A percentile compares a stretch with the other conserved stretches of the same genome.
phyloP scores from a whole-genome alignment of 1,140 invertebrate genomes.

The Leptinotarsa defecta region DNA sequence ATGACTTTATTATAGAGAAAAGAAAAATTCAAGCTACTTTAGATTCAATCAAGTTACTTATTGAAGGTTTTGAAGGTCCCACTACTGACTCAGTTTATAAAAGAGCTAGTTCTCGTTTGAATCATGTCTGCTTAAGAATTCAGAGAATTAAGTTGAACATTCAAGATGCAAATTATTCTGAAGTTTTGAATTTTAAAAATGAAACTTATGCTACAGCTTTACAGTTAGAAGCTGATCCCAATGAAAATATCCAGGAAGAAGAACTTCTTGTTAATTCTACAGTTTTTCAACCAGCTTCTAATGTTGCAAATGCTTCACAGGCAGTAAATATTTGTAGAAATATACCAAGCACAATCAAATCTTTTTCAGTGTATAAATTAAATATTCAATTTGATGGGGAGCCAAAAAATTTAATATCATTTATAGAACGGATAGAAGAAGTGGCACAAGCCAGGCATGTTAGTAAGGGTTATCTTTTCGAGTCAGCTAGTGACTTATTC shows the following conservation, averaged over 20 bases:
- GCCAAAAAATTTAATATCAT: neutral
- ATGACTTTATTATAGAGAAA: neutral
- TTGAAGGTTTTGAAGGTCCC: neutral
- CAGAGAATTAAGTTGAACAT: neutral
- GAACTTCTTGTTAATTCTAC: too few relatives aligned
- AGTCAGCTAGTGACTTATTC: neutral
- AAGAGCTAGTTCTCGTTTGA: neutral
- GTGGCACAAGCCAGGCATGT: neutral
- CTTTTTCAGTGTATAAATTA: neutral
- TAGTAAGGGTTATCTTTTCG: neutral
- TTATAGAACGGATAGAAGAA: neutral
- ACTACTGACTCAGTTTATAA: conserved; percentile 6
- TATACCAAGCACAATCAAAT: neutral
- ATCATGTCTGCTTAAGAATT: neutral
- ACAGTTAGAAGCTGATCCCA: neutral
- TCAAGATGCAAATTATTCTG: neutral
- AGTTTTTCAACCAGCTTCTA: too few relatives aligned
- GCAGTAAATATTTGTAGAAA: too few relatives aligned
- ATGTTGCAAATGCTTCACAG: too few relatives aligned
- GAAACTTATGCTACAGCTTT: conserved; percentile 11
- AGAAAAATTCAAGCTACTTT: conserved; percentile 7
- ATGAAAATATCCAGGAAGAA: neutral
- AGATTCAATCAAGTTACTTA: neutral
- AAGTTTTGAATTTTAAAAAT: conserved; percentile 4
- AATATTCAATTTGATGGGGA: conserved; percentile 8